These are phyloP conservation scores for Halcyon leucocephala DNA, from an alignment of 2,797 vertebrate species.

Conservation along the genomic window DNA sequence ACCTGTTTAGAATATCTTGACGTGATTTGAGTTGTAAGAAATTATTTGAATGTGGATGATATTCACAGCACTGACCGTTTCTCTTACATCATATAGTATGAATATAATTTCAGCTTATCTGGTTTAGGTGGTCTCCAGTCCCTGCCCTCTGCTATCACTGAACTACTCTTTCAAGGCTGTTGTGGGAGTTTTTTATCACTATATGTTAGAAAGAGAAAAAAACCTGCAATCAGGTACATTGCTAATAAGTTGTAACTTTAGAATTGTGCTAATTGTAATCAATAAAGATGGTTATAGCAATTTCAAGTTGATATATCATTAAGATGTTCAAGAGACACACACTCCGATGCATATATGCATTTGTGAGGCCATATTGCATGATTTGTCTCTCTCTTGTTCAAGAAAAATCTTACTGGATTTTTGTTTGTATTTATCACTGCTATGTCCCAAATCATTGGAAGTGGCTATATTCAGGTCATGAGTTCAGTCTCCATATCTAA, in stretches of 20 bases:
- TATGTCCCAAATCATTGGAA: neutral
- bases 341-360: fast-evolving
- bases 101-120: neutral
- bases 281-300: neutral
- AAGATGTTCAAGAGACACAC: neutral
- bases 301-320: neutral
- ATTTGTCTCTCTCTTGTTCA: neutral
- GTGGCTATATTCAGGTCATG: neutral
- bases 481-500: neutral
- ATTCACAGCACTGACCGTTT: neutral
- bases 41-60: neutral
- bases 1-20: neutral
- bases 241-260: neutral
- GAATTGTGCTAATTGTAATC: neutral
- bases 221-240: neutral
- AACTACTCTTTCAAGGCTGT: neutral
- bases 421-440: neutral
- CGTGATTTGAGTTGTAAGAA: neutral
- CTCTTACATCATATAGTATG: neutral
- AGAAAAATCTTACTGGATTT: neutral
- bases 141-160: neutral
- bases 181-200: neutral
- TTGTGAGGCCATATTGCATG: neutral
- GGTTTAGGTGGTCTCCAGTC: neutral
- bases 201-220: neutral